A percentile compares a stretch with the other conserved stretches of the same genome.
phyloP scores from a whole-genome alignment of 2,888 invertebrate genomes.

The Macrosiphum euphorbiae region DNA sequence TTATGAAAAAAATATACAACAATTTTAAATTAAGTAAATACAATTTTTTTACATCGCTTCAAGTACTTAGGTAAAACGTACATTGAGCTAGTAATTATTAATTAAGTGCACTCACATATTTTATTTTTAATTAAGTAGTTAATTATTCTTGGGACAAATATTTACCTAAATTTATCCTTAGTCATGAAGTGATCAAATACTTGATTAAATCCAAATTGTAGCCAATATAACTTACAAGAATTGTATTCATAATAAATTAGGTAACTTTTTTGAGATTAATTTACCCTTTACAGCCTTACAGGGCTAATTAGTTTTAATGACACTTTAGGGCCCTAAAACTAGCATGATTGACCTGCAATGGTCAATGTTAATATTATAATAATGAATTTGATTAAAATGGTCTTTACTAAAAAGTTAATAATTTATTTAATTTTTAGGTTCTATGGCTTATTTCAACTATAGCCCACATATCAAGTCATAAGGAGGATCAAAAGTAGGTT shows the following conservation, averaged over 20 bases:
- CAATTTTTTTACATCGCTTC: background rate
- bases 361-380: background rate
- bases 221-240: too few species aligned
- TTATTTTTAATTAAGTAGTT: background rate
- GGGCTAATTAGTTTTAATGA: background rate
- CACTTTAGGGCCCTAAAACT: background rate
- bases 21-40: background rate
- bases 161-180: background rate
- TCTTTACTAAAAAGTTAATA: background rate
- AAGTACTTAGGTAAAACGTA: background rate
- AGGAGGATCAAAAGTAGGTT: conserved; percentile 28
- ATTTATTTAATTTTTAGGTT: conserved; percentile 37
- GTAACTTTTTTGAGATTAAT: too few species aligned
- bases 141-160: background rate
- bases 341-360: background rate
- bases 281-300: background rate
- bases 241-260: too few species aligned
- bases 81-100: background rate
- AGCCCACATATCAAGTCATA: background rate
- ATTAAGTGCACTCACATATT: background rate
- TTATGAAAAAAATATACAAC: background rate
- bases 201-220: background rate
- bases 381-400: background rate
- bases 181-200: background rate
- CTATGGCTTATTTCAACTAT: conserved; percentile 24